A percentile compares a stretch with the other conserved stretches of the same genome.
phyloP scores from a whole-genome alignment of 53 echinoderm and acorn worm species.

The Echinarachnius parma region DNA sequence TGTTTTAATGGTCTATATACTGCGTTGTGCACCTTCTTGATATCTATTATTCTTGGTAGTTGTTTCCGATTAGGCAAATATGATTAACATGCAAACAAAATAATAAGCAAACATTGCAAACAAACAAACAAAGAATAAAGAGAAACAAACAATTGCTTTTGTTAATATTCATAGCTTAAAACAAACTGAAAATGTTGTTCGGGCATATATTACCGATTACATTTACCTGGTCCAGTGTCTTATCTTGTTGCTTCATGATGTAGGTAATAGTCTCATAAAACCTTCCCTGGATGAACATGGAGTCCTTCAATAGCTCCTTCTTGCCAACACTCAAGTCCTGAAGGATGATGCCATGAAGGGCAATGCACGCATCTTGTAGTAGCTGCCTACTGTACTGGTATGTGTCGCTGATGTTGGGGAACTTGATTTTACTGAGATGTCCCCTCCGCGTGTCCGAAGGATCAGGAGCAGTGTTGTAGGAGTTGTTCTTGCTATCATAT shows the following conservation, averaged over 20 bases:
- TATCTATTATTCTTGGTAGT: too few species aligned
- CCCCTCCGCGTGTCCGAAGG: conserved; percentile 11
- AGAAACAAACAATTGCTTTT: too few species aligned
- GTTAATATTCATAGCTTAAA: too few species aligned
- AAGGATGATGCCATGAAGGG: conserved; percentile 84
- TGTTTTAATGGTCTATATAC: too few species aligned
- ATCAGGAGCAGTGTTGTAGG: background rate
- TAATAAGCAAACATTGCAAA: too few species aligned
- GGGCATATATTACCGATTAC: too few species aligned
- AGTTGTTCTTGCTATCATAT: conserved; percentile 17
- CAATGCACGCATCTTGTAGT: conserved; percentile 76
- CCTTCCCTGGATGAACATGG: conserved; percentile 80
- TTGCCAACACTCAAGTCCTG: conserved; percentile 93
- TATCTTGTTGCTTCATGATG: conserved; percentile 80
- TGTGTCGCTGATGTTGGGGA: conserved; percentile 83
- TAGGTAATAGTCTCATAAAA: conserved; percentile 89
- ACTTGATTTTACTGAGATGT: conserved; percentile 50
- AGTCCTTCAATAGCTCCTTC: conserved; percentile 81
- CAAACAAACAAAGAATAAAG: too few species aligned
- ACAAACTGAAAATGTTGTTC: too few species aligned
- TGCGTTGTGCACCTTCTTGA: too few species aligned
- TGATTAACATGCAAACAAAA: too few species aligned
- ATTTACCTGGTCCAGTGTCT: conserved; percentile 79
- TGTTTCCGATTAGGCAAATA: too few species aligned
- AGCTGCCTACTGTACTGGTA: conserved; percentile 82